Base-by-base conservation (phyloP, 2,797 vertebrate genomes). In the Girardinus metallicus region DNA sequence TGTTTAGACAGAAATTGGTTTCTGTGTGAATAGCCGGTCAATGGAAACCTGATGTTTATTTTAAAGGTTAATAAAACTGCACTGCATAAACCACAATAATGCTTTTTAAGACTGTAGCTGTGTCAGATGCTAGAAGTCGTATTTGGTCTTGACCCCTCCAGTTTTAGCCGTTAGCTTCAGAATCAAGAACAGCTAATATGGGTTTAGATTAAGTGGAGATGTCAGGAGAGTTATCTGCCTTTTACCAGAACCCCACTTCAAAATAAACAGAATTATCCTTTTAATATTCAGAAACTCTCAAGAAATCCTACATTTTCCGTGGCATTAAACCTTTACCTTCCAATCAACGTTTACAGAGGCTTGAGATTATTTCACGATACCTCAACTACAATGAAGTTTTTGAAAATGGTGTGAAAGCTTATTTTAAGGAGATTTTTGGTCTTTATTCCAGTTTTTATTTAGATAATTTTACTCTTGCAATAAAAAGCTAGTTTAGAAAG, bases 261-360 rank as follows among this genome's bases (percentile, higher is more conserved):
- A 68, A 41, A 41, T 23, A 68, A 41, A 41, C 66, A 2, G 4
- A 70, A 43, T 13, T 2, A 43, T 70, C n/a, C 39, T 41, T 43
- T n/a, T 7, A 70, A 70, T 13, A 70, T 43, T 43, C 39, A 70
- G 66, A 70, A 68, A 68, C 64, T 41, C 64, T 26, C 36, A 39
- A 41, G 18, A 68, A 70, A 43, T 70, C 66, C 66, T 70, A 70
- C 66, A 70, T 70, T 70, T 70, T 43, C 66, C 66, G 39, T 70
- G 23, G 11, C 66, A 43, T 15, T 12, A 68, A 41, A 68, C 11
- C 21, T 13, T 70, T 43, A n/a, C 12, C 39, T 70, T 21, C 4
- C 4, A 41, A 70, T 43, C 39, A 70, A 36, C 39, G n/a, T 43
- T 43, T 70, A 43, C 10, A 43, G 66, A 70, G 41, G 39, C 66